A percentile compares a stretch with the other conserved stretches of the same genome.
Evolutionary conservation across 2,888 invertebrate species (phyloP).

Genomic region (Pristionchus arcanus): DNA sequence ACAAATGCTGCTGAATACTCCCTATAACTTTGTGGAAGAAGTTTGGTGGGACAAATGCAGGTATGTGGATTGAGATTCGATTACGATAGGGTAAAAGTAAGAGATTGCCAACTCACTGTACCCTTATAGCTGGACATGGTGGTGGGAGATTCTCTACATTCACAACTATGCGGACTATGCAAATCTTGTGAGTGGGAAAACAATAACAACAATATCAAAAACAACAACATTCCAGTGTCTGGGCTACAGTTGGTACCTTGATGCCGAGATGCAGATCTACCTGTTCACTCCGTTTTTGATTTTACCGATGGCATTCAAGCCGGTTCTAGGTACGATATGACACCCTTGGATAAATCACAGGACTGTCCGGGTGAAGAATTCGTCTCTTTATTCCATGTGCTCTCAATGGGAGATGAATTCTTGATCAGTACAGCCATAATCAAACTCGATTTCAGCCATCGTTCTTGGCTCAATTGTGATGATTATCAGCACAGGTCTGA

Average conservation of each 20-base stretch:
- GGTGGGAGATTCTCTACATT: constrained; percentile 14
- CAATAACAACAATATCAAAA: background rate
- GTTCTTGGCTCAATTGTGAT: background rate
- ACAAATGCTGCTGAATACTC: background rate
- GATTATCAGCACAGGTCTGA: constrained; percentile 50
- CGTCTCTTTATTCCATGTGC: no score
- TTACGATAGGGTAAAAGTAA: background rate
- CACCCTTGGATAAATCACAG: background rate
- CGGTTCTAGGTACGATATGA: constrained; percentile 43
- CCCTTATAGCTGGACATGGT: constrained; percentile 32
- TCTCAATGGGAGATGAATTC: no score
- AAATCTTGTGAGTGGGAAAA: background rate
- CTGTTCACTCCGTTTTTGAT: constrained; percentile 57
- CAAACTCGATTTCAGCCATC: background rate
- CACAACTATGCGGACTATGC: constrained; percentile 48
- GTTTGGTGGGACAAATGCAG: constrained; percentile 9
- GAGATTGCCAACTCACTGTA: background rate
- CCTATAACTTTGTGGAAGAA: background rate
- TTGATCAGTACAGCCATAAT: no score
- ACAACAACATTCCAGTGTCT: constrained; percentile 51
- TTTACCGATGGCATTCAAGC: constrained; percentile 55
- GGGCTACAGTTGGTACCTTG: constrained; percentile 56
- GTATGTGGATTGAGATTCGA: background rate
- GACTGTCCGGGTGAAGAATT: no score
- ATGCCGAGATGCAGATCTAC: constrained; percentile 57